Percentiles rank a stretch among this genome's conserved stretches.
Conservation (phyloP, 1,140 invertebrate genomes). For the Branchinecta lynchi region DNA sequence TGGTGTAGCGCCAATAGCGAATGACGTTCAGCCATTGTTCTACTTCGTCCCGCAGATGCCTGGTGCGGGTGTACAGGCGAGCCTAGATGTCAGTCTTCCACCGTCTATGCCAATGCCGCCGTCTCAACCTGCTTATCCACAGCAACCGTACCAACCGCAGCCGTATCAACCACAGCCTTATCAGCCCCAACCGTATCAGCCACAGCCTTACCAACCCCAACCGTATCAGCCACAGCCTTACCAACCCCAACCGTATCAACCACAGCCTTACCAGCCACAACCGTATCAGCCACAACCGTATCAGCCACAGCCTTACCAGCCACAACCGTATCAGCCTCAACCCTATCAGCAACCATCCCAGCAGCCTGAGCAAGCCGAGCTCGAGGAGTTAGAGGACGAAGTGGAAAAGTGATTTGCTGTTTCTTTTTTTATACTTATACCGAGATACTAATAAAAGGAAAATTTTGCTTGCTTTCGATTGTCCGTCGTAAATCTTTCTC, state of each 20-base stretch:
- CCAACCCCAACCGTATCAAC: background rate
- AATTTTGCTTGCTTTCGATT: no score
- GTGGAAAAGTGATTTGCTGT: no score
- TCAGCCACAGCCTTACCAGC: background rate
- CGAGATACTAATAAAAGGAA: no score
- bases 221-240: background rate
- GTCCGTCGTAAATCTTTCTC: no score
- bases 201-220: background rate
- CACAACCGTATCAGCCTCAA: no score
- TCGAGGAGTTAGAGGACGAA: no score
- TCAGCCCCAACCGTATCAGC: background rate
- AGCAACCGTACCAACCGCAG: background rate
- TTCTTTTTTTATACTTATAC: no score
- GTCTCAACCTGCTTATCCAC: background rate
- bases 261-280: background rate
- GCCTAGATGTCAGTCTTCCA: background rate
- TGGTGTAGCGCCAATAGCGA: background rate
- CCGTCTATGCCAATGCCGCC: background rate
- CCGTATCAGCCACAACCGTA: background rate
- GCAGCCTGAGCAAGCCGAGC: no score
- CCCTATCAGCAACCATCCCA: no score
- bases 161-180: background rate
- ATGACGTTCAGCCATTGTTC: constrained; percentile 12
- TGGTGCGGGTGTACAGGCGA: background rate
- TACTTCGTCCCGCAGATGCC: background rate